A percentile compares a stretch with the other conserved stretches of the same genome.
Conservation (phyloP, 2,113 vertebrate genomes). For the Rhombomys opimus region DNA sequence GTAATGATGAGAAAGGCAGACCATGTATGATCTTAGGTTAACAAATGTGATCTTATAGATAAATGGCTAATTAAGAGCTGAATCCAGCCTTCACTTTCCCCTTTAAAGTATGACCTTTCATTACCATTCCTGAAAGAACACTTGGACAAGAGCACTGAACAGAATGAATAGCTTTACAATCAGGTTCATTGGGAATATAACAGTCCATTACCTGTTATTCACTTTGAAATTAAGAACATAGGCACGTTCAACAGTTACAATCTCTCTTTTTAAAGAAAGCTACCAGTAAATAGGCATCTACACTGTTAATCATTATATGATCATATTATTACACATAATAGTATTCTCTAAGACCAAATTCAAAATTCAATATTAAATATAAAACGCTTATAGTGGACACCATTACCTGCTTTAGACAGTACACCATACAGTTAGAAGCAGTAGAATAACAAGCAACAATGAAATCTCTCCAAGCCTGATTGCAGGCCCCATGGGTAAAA, state of each 20-base stretch:
- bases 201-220: neutral
- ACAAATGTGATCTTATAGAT: neutral
- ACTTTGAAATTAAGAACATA: neutral
- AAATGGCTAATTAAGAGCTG: neutral
- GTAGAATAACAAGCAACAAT: neutral
- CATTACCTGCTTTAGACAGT: neutral
- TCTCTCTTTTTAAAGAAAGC: constrained; percentile 63
- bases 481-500: neutral
- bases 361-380: constrained; percentile 37
- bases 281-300: constrained; percentile 8
- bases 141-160: neutral
- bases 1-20: neutral
- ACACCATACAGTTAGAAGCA: neutral
- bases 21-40: neutral
- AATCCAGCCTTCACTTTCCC: constrained; percentile 19
- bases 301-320: neutral
- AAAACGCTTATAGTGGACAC: constrained; percentile 5
- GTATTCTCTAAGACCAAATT: constrained; percentile 23
- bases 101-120: constrained; percentile 6
- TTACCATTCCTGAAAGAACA: neutral
- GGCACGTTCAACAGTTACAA: neutral
- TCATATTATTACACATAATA: neutral
- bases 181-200: constrained; percentile 37
- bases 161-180: constrained; percentile 2
- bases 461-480: constrained; percentile 16